Evolutionary conservation across 2,797 vertebrate genomes (phyloP).

Genomic region (Myotis findleyi): DNA sequence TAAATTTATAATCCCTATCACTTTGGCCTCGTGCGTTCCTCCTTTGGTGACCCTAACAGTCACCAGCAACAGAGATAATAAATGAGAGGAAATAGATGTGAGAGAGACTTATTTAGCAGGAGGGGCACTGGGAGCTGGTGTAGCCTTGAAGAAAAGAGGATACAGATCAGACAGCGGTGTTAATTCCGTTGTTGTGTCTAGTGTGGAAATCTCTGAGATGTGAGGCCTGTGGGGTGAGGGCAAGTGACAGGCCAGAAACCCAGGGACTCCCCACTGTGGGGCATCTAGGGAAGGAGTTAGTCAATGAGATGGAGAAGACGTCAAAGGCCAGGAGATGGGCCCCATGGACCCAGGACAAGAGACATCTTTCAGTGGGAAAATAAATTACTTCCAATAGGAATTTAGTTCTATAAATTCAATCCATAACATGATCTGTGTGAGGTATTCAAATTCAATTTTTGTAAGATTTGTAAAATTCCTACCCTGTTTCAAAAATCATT

Average conservation of each 20-base stretch:
- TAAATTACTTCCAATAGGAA: neutral
- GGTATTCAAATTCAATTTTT: neutral
- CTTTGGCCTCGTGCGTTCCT: no score
- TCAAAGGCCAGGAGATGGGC: no score
- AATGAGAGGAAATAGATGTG: neutral
- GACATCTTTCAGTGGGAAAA: neutral
- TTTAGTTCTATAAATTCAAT: neutral
- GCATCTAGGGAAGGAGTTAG: fast-evolving
- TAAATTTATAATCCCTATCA: no score
- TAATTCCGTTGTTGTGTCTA: fast-evolving
- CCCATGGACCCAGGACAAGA: neutral
- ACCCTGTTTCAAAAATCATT: neutral
- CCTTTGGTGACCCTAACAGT: neutral
- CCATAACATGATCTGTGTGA: neutral
- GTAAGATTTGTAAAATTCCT: neutral
- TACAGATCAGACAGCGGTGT: fast-evolving
- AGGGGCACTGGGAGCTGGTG: neutral
- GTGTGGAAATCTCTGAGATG: neutral
- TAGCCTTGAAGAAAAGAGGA: neutral
- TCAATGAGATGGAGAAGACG: fast-evolving
- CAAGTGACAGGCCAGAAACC: neutral
- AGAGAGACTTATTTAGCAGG: neutral
- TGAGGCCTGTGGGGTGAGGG: neutral
- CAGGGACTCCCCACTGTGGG: fast-evolving
- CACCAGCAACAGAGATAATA: neutral